Evolutionary conservation across 2,113 vertebrate species (phyloP).

Genomic region (Phylloscopus trochilus): DNA sequence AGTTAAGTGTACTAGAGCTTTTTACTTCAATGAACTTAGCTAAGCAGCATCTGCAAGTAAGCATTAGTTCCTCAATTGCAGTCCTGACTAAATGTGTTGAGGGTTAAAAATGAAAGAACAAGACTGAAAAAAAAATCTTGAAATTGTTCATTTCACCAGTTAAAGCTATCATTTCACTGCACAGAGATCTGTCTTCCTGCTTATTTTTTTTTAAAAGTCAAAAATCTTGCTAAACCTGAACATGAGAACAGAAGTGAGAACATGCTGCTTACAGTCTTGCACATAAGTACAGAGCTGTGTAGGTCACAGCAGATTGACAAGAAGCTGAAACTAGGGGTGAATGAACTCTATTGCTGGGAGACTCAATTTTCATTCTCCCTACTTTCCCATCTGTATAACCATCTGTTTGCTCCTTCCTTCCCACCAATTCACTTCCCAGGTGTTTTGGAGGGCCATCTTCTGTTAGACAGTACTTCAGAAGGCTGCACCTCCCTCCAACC

Average conservation of each 20-base stretch:
- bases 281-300: background rate
- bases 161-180: background rate
- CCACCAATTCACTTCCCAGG: background rate
- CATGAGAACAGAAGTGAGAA: background rate
- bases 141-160: background rate
- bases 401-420: background rate
- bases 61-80: background rate
- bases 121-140: background rate
- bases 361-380: background rate
- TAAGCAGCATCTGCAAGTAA: background rate
- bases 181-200: background rate
- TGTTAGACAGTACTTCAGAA: background rate
- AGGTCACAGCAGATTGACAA: background rate
- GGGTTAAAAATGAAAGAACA: background rate
- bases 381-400: background rate
- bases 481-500: background rate
- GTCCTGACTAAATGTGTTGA: background rate
- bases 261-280: background rate
- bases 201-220: background rate
- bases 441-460: background rate
- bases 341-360: background rate
- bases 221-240: background rate
- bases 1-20: background rate
- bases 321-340: background rate
- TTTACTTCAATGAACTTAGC: background rate